Base-by-base conservation (phyloP, 2,888 invertebrate species). In the Cantharis nigra region DNA sequence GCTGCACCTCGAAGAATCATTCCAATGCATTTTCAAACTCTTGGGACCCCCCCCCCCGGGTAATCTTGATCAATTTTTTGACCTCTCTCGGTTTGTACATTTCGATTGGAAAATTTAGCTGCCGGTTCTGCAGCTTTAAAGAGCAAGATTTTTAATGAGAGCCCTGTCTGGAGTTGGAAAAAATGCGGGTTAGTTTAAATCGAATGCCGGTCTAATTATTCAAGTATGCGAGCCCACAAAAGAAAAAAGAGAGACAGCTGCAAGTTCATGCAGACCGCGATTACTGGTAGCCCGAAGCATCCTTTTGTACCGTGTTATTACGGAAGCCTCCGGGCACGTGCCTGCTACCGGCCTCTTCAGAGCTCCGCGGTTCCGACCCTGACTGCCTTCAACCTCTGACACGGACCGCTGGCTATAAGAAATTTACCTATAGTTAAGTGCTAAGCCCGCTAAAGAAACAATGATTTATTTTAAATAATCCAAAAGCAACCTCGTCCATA, bases 301-400 rank as follows among this genome's bases (percentile, higher is more conserved):
- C 78, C 71, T 70, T 71, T 71, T 70, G 78, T 76, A 81, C 77
- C 81, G 81, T 83, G 81, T 82, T 83, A 83, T 83, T 83, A 82
- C 81, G 81, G 82, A 76, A 82, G 83, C 83, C 83, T 78, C 80
- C 82, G 85, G 85, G 86, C 86, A 85, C 85, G 86, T 85, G 86
- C 85, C 85, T 83, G 85, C 86, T 85, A 85, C 85, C 84, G 83
- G 82, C 78, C 80, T 79, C 80, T 74, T 74, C 78, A 72, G 72
- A 70, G 62, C 11, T 71, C 72, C 65, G 64, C 20, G 16, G 69
- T 26, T 33, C 73, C 77, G 72, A 73, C 49, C 73, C 49, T 63
- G 75, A 33, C 70, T 62, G 69, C 69, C 65, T 72, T 70, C 77
- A 78, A 78, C 78, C 78, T 78, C 78, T 78, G 78, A 78, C 78